Evolutionary conservation across 2,797 vertebrate genomes (phyloP).

Genomic region (Borostomias antarcticus): DNA sequence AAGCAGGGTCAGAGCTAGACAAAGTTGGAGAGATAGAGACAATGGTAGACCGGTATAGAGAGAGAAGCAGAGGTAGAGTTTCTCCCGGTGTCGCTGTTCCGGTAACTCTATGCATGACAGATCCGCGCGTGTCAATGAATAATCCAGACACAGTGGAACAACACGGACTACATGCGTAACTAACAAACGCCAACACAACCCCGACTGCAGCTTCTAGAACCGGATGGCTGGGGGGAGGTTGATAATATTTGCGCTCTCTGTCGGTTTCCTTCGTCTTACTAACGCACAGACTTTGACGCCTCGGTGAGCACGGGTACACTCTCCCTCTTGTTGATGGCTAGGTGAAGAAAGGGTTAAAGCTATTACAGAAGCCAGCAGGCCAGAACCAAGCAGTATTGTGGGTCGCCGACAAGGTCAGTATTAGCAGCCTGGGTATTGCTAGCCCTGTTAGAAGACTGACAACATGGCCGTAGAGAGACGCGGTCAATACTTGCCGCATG

Average conservation of each 20-base stretch:
- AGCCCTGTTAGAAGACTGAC: constrained; percentile 3
- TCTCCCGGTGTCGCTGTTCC: constrained; percentile 10
- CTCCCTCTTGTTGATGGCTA: too few relatives aligned
- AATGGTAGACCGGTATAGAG: too few relatives aligned
- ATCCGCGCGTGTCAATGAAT: constrained; percentile 51
- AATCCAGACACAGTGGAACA: constrained; percentile 19
- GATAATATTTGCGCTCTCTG: too few relatives aligned
- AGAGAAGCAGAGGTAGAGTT: background rate
- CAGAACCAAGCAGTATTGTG: background rate
- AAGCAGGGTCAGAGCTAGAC: too few relatives aligned
- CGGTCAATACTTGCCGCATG: background rate
- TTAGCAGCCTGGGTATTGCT: too few relatives aligned
- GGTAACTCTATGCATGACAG: constrained; percentile 38
- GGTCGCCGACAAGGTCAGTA: background rate
- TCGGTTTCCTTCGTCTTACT: too few relatives aligned
- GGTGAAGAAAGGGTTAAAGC: too few relatives aligned
- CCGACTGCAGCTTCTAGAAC: too few relatives aligned
- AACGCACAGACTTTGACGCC: too few relatives aligned
- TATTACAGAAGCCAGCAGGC: constrained; percentile 19
- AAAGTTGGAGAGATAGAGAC: too few relatives aligned
- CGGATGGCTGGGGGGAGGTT: too few relatives aligned
- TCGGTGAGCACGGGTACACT: too few relatives aligned
- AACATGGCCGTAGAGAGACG: constrained; percentile 2
- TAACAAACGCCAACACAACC: background rate
- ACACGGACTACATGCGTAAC: background rate